Percentiles rank a stretch among this genome's conserved stretches.
Conservation (phyloP, 2,113 vertebrate species). For the Typhlomys cinereus region DNA sequence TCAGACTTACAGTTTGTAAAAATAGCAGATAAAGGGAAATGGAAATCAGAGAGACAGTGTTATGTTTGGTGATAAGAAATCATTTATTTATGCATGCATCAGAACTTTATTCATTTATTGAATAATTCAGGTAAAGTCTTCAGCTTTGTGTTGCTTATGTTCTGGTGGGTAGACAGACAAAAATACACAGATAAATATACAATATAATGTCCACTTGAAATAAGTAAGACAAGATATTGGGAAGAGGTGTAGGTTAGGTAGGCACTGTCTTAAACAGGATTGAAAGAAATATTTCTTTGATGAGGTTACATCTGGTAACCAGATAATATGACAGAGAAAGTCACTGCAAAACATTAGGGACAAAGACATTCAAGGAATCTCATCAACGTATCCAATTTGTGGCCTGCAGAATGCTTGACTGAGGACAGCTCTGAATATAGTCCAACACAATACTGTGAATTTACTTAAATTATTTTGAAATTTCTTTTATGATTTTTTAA, state of each 20-base stretch:
- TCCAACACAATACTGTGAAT: background rate
- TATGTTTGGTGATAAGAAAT: slow-evolving; percentile 47
- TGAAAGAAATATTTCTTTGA: background rate
- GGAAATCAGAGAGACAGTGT: slow-evolving; percentile 10
- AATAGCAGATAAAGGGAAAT: slow-evolving; percentile 51
- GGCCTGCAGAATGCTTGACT: too few species aligned
- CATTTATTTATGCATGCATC: slow-evolving; percentile 40
- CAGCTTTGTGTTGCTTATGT: background rate
- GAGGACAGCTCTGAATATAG: background rate
- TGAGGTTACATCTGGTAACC: background rate
- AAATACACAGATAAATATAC: slow-evolving; percentile 7
- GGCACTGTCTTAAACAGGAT: background rate
- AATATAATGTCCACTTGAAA: slow-evolving; percentile 11
- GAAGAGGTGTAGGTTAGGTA: background rate
- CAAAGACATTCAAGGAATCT: background rate
- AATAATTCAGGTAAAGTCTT: slow-evolving; percentile 48
- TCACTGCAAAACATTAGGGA: background rate
- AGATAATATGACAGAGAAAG: background rate
- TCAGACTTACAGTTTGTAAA: slow-evolving; percentile 52
- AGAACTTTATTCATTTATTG: slow-evolving; percentile 54
- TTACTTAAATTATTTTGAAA: background rate
- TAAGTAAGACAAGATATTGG: background rate
- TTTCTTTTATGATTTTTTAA: background rate
- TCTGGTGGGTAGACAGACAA: slow-evolving; percentile 29
- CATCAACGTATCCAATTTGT: background rate